These are phyloP conservation scores for Proterorhinus semilunaris DNA, from an alignment of 2,113 vertebrate species.

Conservation along the genomic window DNA sequence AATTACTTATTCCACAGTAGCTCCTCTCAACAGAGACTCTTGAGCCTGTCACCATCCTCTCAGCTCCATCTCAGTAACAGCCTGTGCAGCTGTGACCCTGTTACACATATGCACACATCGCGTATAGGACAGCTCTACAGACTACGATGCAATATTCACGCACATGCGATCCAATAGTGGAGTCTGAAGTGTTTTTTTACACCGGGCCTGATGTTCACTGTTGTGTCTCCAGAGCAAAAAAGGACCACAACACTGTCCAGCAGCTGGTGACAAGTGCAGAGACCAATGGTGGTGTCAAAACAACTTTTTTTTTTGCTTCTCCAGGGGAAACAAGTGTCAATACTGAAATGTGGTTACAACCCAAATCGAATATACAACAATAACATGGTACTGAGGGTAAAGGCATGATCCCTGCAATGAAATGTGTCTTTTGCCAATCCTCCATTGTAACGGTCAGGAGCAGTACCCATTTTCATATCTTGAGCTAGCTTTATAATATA, in stretches of 20 bases:
- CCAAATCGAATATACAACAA: too few species aligned
- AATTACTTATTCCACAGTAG: slow-evolving; percentile 7
- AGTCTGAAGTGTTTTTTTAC: background rate
- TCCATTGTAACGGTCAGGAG: too few species aligned
- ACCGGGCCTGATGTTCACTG: slow-evolving; percentile 10
- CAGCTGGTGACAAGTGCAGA: slow-evolving; percentile 22
- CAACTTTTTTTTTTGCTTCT: background rate
- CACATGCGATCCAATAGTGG: background rate
- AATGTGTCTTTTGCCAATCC: too few species aligned
- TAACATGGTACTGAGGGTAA: too few species aligned
- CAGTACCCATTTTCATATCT: too few species aligned
- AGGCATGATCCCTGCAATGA: too few species aligned
- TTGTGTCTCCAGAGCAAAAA: slow-evolving; percentile 9
- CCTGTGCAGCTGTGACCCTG: slow-evolving; percentile 24
- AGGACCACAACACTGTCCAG: slow-evolving; percentile 11
- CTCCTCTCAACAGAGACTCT: slow-evolving; percentile 11
- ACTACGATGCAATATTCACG: slow-evolving; percentile 7
- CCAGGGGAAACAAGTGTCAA: background rate
- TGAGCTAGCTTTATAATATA: too few species aligned
- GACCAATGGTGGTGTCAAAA: background rate
- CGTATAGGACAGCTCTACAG: background rate
- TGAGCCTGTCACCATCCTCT: slow-evolving; percentile 9
- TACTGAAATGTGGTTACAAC: too few species aligned
- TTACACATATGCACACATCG: background rate
- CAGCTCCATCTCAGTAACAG: slow-evolving; percentile 24